A percentile compares a stretch with the other conserved stretches of the same genome.
Evolutionary conservation across 2,888 invertebrate genomes (phyloP).

Genomic region (Tetranychus truncatus): DNA sequence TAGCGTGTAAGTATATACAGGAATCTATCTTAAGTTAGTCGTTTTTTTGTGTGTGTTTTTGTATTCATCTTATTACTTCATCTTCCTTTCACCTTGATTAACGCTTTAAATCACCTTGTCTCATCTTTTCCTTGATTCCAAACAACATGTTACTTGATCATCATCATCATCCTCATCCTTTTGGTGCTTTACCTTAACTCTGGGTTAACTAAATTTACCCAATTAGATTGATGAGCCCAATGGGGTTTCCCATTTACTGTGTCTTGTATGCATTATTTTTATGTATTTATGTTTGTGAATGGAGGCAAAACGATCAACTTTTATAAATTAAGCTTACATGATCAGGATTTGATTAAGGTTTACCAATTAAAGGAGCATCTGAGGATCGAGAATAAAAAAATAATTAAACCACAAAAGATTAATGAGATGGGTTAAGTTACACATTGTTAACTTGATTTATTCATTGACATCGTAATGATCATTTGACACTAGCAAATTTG

Average conservation of each 20-base stretch:
- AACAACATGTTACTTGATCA: background rate
- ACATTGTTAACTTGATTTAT: too few species aligned
- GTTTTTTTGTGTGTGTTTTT: background rate
- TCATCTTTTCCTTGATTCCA: too few species aligned
- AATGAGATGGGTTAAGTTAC: too few species aligned
- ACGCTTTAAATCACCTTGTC: background rate
- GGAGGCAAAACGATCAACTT: too few species aligned
- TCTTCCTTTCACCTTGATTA: constrained; percentile 1
- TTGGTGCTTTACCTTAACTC: background rate
- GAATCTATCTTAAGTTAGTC: background rate
- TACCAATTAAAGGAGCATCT: too few species aligned
- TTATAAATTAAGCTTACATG: too few species aligned
- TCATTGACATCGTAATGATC: too few species aligned
- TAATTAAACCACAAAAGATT: too few species aligned
- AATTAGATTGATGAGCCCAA: constrained; percentile 1
- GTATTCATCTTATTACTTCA: background rate
- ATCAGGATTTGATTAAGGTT: too few species aligned
- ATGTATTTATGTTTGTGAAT: background rate
- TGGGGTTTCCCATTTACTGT: background rate
- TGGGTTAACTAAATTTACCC: background rate
- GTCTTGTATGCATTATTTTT: too few species aligned
- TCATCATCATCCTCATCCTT: background rate
- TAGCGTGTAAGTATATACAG: background rate
- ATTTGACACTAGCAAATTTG: too few species aligned
- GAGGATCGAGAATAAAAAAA: too few species aligned